Percentiles rank a stretch among this genome's conserved stretches.
phyloP scores from a whole-genome alignment of 2,888 invertebrate genomes.

The Sabellastarte sp. region DNA sequence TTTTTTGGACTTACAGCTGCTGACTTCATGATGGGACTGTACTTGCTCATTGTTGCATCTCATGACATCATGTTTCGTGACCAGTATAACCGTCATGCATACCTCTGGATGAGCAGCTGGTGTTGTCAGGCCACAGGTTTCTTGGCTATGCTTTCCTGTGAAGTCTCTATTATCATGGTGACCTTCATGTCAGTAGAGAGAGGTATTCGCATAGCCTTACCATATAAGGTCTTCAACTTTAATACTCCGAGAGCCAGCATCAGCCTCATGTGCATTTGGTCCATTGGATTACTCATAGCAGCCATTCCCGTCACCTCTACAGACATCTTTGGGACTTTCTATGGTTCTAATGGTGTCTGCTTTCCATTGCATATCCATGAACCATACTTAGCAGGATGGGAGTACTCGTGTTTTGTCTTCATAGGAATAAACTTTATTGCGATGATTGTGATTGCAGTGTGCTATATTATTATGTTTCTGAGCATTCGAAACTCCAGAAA shows the following conservation, averaged over 20 bases:
- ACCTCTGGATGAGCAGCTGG: slow-evolving; percentile 69
- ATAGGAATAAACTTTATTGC: slow-evolving; percentile 66
- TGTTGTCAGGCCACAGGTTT: slow-evolving; percentile 68
- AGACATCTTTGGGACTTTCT: slow-evolving; percentile 59
- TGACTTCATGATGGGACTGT: slow-evolving; percentile 29
- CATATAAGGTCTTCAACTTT: slow-evolving; percentile 8
- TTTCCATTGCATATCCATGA: slow-evolving; percentile 73
- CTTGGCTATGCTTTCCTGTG: slow-evolving; percentile 69
- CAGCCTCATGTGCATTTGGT: slow-evolving; percentile 10
- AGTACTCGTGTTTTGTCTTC: slow-evolving; percentile 72
- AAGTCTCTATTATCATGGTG: slow-evolving; percentile 70
- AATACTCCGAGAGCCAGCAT: slow-evolving; percentile 59
- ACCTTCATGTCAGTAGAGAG: slow-evolving; percentile 72
- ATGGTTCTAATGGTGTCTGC: slow-evolving; percentile 68
- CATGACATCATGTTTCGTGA: slow-evolving; percentile 23
- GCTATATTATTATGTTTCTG: slow-evolving; percentile 67
- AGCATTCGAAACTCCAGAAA: background rate
- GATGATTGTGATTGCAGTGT: slow-evolving; percentile 47
- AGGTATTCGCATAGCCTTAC: slow-evolving; percentile 53
- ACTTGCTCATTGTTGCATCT: slow-evolving; percentile 24
- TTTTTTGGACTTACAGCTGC: slow-evolving; percentile 22
- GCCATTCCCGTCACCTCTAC: slow-evolving; percentile 67
- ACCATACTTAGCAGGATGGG: slow-evolving; percentile 70
- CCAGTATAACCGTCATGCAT: slow-evolving; percentile 62
- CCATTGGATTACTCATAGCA: slow-evolving; percentile 64